phyloP scores from a whole-genome alignment of 2,113 vertebrate species.

The Geococcyx californianus region DNA sequence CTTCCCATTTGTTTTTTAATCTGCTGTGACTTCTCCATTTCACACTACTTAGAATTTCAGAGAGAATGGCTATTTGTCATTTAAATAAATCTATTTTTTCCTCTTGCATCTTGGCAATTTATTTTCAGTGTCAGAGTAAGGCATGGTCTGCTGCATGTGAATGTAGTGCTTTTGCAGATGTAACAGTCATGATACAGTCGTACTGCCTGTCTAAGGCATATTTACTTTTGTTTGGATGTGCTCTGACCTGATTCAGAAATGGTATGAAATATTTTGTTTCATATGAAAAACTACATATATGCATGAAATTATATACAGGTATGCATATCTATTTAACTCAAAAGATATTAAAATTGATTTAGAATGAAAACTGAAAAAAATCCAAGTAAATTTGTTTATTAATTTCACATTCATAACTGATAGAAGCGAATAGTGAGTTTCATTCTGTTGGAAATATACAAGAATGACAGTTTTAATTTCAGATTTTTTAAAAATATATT shows the following conservation, averaged over 20 bases:
- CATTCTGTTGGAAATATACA: neutral
- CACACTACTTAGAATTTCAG: constrained; percentile 9
- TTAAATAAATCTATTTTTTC: neutral
- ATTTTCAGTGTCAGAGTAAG: neutral
- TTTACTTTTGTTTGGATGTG: neutral
- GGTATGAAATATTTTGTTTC: neutral
- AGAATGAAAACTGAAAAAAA: neutral
- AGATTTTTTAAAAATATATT: neutral
- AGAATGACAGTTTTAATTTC: neutral
- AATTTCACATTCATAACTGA: neutral
- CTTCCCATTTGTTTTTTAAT: constrained; percentile 30
- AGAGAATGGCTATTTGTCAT: neutral
- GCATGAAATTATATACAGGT: neutral
- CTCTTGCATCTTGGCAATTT: neutral
- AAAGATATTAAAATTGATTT: neutral
- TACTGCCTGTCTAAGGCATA: neutral
- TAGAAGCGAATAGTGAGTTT: neutral
- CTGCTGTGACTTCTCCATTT: constrained; percentile 30
- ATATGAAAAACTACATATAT: neutral
- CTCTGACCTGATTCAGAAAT: neutral
- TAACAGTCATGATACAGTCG: neutral
- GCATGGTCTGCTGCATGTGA: neutral
- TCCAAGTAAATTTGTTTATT: neutral
- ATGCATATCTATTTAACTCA: neutral
- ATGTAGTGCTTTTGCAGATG: neutral